Conservation (phyloP, 2,113 vertebrate genomes). For the Nettapus auritus region DNA sequence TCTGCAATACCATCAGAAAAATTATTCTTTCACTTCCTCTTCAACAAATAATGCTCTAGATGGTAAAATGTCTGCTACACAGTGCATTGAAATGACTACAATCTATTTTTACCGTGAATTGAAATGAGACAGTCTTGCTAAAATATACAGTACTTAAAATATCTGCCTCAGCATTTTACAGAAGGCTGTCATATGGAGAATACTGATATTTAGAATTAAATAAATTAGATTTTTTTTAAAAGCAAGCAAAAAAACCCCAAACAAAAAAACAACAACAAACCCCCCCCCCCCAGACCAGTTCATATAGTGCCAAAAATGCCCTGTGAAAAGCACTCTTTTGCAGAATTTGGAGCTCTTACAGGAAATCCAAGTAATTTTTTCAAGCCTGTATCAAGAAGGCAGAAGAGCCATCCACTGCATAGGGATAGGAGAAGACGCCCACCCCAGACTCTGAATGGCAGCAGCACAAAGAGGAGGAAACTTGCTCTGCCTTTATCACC, state of each 20-base stretch:
- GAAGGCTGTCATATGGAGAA: not conserved
- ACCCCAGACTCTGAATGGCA: not conserved
- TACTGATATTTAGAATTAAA: too few relatives aligned
- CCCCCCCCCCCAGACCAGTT: not conserved
- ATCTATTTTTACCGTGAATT: not conserved
- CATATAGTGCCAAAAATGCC: not conserved
- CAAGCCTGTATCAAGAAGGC: not conserved
- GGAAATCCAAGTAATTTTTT: constrained; percentile 23
- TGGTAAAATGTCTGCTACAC: not conserved
- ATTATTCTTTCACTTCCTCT: not conserved
- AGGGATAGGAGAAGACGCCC: not conserved
- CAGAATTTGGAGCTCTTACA: not conserved
- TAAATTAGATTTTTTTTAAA: too few relatives aligned
- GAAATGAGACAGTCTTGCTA: not conserved
- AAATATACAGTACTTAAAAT: not conserved
- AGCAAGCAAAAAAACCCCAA: not conserved
- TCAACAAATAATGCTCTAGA: not conserved
- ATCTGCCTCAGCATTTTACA: not conserved
- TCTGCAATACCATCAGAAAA: not conserved
- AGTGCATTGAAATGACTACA: not conserved
- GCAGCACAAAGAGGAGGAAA: not conserved
- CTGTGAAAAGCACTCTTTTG: not conserved
- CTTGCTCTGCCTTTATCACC: not conserved
- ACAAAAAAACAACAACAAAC: not conserved
- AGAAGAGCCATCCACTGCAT: not conserved